Evolutionary conservation across 2,888 invertebrate genomes (phyloP).

Genomic region (Cryptus armator): DNA sequence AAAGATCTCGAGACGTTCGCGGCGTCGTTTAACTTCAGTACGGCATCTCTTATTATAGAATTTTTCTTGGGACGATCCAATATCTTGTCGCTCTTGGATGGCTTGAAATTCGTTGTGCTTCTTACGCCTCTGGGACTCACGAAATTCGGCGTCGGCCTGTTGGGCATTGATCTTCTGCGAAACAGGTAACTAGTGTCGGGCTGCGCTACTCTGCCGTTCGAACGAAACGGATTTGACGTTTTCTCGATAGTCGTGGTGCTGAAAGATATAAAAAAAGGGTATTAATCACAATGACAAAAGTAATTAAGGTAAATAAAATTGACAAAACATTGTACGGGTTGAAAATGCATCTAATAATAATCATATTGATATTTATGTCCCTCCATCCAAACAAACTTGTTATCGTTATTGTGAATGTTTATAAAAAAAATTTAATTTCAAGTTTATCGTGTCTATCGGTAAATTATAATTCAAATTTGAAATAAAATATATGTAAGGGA

Average conservation of each 20-base stretch:
- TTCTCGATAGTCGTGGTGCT: conserved; percentile 74
- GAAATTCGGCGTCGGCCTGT: conserved; percentile 71
- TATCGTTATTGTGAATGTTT: neutral
- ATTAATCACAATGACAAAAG: no score
- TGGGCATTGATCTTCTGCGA: conserved; percentile 76
- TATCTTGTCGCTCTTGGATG: conserved; percentile 78
- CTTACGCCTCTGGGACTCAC: conserved; percentile 79
- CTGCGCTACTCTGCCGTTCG: conserved; percentile 69
- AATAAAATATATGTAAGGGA: no score
- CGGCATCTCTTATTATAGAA: conserved; percentile 81
- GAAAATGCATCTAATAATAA: neutral
- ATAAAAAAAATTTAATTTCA: neutral
- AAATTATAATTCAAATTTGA: no score
- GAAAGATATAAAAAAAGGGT: conserved; percentile 59
- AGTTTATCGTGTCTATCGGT: neutral
- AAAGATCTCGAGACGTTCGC: conserved; percentile 69
- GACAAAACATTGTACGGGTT: neutral
- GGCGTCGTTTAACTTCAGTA: conserved; percentile 78
- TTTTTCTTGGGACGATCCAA: conserved; percentile 76
- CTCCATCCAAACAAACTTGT: neutral
- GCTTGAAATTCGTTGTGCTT: conserved; percentile 82
- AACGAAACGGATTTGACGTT: conserved; percentile 78
- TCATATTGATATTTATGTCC: neutral
- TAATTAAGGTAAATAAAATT: neutral
- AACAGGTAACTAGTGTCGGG: conserved; percentile 76